Percentiles rank a stretch among this genome's conserved stretches.
Evolutionary conservation across 2,888 invertebrate genomes (phyloP).

Genomic region (Melieria crassipennis): DNA sequence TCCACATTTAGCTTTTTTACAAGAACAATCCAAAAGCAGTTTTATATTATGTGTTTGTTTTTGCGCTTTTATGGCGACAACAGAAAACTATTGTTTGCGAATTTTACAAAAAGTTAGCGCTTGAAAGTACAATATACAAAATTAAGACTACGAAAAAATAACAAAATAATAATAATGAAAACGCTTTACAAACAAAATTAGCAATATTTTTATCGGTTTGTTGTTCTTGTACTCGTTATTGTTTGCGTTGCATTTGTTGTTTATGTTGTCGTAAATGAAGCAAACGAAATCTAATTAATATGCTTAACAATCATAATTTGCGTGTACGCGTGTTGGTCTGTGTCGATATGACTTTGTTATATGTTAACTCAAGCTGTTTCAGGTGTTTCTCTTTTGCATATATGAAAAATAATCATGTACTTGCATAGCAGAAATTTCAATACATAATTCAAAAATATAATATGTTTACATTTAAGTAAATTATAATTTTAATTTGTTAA

Average conservation of each 20-base stretch:
- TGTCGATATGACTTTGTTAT: slow-evolving; percentile 10
- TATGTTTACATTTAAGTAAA: slow-evolving; percentile 27
- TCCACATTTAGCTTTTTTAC: neutral
- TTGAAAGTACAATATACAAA: slow-evolving; percentile 25
- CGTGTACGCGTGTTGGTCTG: too few species aligned
- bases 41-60: too few species aligned
- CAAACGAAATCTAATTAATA: too few species aligned
- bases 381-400: slow-evolving; percentile 15
- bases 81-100: too few species aligned
- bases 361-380: slow-evolving; percentile 22
- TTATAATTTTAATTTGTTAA: slow-evolving; percentile 24
- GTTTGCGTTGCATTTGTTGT: slow-evolving; percentile 16
- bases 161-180: slow-evolving; percentile 10
- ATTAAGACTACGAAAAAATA: slow-evolving; percentile 15
- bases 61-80: too few species aligned
- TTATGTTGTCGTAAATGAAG: neutral
- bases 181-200: neutral
- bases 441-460: slow-evolving; percentile 15
- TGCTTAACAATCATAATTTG: too few species aligned
- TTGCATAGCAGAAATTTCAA: slow-evolving; percentile 19
- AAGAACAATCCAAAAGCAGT: neutral
- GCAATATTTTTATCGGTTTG: neutral
- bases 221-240: neutral
- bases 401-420: slow-evolving; percentile 13
- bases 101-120: neutral